These are phyloP conservation scores for Phainopepla nitens DNA, from an alignment of 2,113 vertebrate genomes.

Conservation along the genomic window DNA sequence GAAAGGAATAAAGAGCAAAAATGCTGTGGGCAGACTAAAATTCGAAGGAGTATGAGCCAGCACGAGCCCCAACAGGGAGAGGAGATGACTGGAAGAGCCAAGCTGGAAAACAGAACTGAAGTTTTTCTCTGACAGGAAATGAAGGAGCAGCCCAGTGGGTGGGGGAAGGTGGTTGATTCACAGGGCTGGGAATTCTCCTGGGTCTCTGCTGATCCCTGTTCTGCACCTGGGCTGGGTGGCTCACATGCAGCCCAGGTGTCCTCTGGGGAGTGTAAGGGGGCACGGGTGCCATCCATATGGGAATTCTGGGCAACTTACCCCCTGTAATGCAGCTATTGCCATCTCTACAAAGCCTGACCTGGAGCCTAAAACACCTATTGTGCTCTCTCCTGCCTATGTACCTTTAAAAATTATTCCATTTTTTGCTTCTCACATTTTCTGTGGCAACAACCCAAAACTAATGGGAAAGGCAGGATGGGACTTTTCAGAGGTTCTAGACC, in stretches of 20 bases:
- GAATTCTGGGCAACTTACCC: neutral
- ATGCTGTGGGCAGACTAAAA: neutral
- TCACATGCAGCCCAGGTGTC: accelerated
- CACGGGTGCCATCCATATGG: accelerated
- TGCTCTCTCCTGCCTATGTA: neutral
- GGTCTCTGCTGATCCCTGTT: neutral
- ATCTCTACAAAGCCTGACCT: neutral
- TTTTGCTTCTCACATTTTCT: neutral
- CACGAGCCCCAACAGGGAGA: neutral
- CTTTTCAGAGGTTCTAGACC: neutral
- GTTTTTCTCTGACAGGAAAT: neutral
- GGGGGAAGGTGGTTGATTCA: neutral
- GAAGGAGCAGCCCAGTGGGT: neutral
- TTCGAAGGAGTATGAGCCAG: neutral
- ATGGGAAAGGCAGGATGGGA: neutral
- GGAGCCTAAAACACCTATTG: accelerated
- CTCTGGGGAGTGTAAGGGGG: neutral
- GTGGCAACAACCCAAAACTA: neutral
- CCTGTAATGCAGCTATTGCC: too few species aligned
- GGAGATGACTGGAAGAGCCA: neutral
- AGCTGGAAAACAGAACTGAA: neutral
- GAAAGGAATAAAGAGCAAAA: neutral
- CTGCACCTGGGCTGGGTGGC: accelerated
- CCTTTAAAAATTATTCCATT: neutral
- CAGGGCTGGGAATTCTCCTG: neutral